Percentiles rank a stretch among this genome's conserved stretches.
Evolutionary conservation across 2,113 vertebrate species (phyloP).

Genomic region (Regulus satrapa): DNA sequence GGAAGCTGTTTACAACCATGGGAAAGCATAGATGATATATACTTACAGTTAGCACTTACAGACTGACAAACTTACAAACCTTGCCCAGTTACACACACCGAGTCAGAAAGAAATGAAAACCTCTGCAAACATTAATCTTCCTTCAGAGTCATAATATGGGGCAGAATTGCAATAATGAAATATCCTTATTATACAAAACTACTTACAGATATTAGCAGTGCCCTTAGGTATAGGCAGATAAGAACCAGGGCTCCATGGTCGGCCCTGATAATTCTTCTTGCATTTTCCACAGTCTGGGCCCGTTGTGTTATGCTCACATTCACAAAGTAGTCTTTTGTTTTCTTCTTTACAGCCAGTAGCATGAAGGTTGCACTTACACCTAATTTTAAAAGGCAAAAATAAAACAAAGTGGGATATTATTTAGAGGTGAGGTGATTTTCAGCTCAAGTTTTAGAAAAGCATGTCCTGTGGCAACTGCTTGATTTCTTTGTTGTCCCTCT

Average conservation of each 20-base stretch:
- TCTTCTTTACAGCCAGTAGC: constrained; percentile 94
- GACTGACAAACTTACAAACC: background rate
- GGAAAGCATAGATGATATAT: background rate
- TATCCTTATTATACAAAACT: constrained; percentile 11
- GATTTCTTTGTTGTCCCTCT: background rate
- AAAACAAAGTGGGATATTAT: constrained; percentile 57
- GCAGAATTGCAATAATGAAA: background rate
- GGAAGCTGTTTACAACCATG: background rate
- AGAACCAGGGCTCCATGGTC: constrained; percentile 93
- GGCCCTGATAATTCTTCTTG: constrained; percentile 96
- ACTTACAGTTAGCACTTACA: background rate
- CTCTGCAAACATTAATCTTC: background rate
- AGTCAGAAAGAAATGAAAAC: background rate
- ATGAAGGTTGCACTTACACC: constrained; percentile 99
- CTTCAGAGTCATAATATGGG: background rate
- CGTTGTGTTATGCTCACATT: constrained; percentile 98
- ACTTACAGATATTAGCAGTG: constrained; percentile 99
- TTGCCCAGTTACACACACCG: background rate
- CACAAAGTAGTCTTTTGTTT: constrained; percentile 92
- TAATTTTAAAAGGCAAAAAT: constrained; percentile 60
- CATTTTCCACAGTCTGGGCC: constrained; percentile 97
- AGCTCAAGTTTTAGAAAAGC: background rate
- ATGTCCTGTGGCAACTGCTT: background rate
- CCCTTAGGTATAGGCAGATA: constrained; percentile 98
- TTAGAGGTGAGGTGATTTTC: background rate